Evolutionary conservation across 2,797 vertebrate genomes (phyloP), one percentile per base, ranked within the genome.

Genomic region (Chlorospingus semifuscus): DNA sequence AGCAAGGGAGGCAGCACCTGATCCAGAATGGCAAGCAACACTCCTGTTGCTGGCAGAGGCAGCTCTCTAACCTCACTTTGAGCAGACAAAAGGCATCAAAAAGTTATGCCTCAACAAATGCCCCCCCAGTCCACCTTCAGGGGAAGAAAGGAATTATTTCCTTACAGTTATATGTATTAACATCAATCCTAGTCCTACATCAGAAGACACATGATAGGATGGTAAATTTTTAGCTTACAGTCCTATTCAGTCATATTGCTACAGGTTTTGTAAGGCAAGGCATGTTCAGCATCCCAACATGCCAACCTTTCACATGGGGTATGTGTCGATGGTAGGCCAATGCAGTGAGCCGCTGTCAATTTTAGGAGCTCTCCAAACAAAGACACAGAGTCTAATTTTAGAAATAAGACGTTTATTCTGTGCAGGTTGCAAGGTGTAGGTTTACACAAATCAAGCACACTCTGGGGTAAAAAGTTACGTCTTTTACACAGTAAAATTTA

Each of bases 301-400:
- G 20, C 42, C 36, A 30, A 13, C 5, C 24, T 52, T 47, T 72
- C 76, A 41, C 15, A 4, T 0, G 0, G 22, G 3, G 39, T 16
- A 68, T 0, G 0, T n/a, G 32, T 23, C n/a, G 17, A 84, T 12
- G 1, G 0, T 3, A 41, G 30, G 42, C 27, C 60, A 74, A 46
- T 52, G 39, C 50, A 61, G 8, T 3, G 11, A 76, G 22, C 21
- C 2, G 1, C 0, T 37, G 37, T 12, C 18, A 24, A 30, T 56
- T 55, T 63, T 34, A 47, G 39, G 21, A 61, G 34, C 29, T 39
- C 39, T 46, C 47, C 52, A 69, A 60, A 37, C 24, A 60, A 44
- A 46, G 46, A 52, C 39, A 59, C 13, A 34, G 39, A 16, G 34
- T 29, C 20, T 39, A 46, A 37, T 39, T 61, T n/a, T n/a, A 61